Conservation (phyloP, 2,888 invertebrate species). For the Hartigia nigra region DNA sequence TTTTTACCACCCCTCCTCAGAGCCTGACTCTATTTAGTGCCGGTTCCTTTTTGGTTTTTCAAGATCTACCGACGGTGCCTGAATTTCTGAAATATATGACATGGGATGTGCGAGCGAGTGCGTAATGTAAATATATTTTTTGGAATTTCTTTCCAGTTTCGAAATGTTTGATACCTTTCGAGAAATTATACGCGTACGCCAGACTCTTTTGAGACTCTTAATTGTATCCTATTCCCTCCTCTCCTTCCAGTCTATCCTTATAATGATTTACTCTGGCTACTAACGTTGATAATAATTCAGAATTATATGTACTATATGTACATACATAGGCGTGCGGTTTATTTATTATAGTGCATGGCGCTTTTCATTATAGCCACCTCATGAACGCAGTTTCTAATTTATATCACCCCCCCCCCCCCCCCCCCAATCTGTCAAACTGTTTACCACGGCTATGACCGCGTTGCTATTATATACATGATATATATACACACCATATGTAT, state of each 20-base stretch:
- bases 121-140: background rate
- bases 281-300: background rate
- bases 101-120: background rate
- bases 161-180: background rate
- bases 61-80: conserved; percentile 24
- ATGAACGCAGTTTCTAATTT: background rate
- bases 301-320: background rate
- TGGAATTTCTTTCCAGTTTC: background rate
- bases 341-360: background rate
- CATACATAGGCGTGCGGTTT: background rate
- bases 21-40: background rate
- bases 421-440: background rate
- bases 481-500: conserved; percentile 16
- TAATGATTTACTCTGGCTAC: background rate
- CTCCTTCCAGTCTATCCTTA: background rate
- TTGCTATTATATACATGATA: conserved; percentile 6
- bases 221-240: background rate
- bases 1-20: background rate
- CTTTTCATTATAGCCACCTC: background rate
- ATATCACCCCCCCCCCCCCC: background rate
- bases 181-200: background rate
- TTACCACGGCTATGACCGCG: background rate
- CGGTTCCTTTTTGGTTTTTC: background rate
- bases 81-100: conserved; percentile 2
- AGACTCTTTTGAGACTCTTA: background rate